A percentile compares a stretch with the other conserved stretches of the same genome.
Evolutionary conservation across 2,797 vertebrate species (phyloP).

Genomic region (Protosalanx chinensis): DNA sequence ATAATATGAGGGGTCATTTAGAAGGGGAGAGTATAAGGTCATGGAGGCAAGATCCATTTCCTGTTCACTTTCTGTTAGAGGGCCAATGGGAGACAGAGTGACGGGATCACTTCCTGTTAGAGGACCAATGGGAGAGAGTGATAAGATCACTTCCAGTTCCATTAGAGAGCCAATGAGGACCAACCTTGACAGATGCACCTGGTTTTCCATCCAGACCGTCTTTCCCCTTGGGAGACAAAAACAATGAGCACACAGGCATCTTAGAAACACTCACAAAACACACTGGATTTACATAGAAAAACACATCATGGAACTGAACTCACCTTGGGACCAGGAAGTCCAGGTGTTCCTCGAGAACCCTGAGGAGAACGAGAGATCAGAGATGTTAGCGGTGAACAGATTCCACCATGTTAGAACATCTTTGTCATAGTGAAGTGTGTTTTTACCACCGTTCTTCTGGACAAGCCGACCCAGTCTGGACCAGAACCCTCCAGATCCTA

Average conservation of each 20-base stretch:
- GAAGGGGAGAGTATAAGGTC: neutral
- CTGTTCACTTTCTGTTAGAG: no score
- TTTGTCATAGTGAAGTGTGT: neutral
- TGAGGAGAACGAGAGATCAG: conserved; percentile 28
- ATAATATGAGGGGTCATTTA: neutral
- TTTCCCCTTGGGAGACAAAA: conserved; percentile 52
- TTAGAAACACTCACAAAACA: neutral
- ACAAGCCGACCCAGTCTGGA: conserved; percentile 31
- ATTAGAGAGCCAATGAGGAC: conserved; percentile 12
- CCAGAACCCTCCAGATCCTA: conserved; percentile 89
- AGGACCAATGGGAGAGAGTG: neutral
- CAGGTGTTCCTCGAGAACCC: conserved; percentile 67
- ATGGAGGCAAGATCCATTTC: neutral
- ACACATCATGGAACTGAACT: neutral
- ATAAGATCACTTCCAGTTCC: neutral
- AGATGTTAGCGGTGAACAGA: neutral
- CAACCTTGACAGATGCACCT: conserved; percentile 60
- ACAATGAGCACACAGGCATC: neutral
- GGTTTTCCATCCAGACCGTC: conserved; percentile 49
- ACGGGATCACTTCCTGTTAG: neutral
- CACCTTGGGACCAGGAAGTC: conserved; percentile 73
- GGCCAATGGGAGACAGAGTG: no score
- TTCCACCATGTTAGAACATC: neutral
- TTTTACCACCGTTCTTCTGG: conserved; percentile 71
- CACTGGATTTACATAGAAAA: neutral